These are phyloP conservation scores for Tanytarsus gracilentus DNA, from an alignment of 2,888 invertebrate genomes.

Conservation along the genomic window DNA sequence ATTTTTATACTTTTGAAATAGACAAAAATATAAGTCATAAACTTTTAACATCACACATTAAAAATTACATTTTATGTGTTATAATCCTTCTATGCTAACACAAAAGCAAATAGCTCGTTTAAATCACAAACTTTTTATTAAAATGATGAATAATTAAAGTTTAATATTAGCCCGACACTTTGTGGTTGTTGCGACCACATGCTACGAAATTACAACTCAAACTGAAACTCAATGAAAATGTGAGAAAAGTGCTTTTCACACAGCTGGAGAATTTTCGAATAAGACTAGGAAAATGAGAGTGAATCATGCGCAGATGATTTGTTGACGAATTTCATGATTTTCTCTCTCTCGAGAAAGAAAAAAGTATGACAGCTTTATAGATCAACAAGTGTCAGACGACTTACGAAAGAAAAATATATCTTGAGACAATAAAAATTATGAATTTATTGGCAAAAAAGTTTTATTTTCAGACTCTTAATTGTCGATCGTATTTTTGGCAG, in stretches of 20 bases:
- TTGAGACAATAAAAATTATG: neutral
- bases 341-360: neutral
- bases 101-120: too few species aligned
- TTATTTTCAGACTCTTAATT: neutral
- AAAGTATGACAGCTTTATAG: neutral
- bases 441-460: neutral
- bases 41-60: too few species aligned
- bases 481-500: slow-evolving; percentile 43
- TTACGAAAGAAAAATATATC: neutral
- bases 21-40: too few species aligned
- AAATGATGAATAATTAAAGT: too few species aligned
- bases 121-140: too few species aligned
- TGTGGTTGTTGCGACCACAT: neutral
- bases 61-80: too few species aligned
- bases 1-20: too few species aligned
- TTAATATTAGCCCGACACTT: neutral
- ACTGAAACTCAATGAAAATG: slow-evolving; percentile 14
- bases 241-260: too few species aligned
- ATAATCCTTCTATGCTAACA: too few species aligned
- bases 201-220: slow-evolving; percentile 9
- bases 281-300: neutral
- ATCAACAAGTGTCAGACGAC: neutral
- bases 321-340: neutral
- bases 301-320: slow-evolving; percentile 17
- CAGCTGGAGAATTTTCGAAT: neutral